Evolutionary conservation across 2,113 vertebrate genomes (phyloP).

Genomic region (Centropus bengalensis): DNA sequence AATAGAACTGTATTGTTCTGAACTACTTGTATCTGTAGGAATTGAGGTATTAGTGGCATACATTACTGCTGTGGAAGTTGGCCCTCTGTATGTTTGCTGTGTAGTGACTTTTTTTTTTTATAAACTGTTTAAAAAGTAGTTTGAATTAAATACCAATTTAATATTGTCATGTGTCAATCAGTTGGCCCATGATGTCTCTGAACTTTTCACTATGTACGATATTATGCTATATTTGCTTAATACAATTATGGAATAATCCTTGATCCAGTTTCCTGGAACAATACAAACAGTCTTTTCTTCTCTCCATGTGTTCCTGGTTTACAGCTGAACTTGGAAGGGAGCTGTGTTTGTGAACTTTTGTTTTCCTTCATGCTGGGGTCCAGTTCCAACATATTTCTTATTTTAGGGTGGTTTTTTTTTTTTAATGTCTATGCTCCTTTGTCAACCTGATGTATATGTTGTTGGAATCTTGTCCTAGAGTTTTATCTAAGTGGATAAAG

Average conservation of each 20-base stretch:
- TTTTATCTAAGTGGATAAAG: not conserved
- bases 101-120: too few species aligned
- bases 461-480: not conserved
- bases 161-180: not conserved
- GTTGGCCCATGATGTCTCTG: not conserved
- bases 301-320: conserved; percentile 52
- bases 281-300: conserved; percentile 33
- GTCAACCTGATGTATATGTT: not conserved
- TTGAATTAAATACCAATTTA: too few species aligned
- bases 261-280: conserved; percentile 35
- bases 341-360: conserved; percentile 16
- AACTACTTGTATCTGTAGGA: not conserved
- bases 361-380: not conserved
- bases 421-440: not conserved
- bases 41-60: not conserved
- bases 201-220: conserved; percentile 7
- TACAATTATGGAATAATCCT: conserved; percentile 7
- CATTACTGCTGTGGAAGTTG: not conserved
- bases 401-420: not conserved
- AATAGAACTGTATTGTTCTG: not conserved
- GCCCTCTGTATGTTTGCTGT: too few species aligned
- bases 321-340: conserved; percentile 16
- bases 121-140: too few species aligned
- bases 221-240: conserved; percentile 33
- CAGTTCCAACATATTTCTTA: not conserved